Percentiles rank a stretch among this genome's conserved stretches.
Conservation (phyloP, 2,797 vertebrate genomes). For the Gouania willdenowi region DNA sequence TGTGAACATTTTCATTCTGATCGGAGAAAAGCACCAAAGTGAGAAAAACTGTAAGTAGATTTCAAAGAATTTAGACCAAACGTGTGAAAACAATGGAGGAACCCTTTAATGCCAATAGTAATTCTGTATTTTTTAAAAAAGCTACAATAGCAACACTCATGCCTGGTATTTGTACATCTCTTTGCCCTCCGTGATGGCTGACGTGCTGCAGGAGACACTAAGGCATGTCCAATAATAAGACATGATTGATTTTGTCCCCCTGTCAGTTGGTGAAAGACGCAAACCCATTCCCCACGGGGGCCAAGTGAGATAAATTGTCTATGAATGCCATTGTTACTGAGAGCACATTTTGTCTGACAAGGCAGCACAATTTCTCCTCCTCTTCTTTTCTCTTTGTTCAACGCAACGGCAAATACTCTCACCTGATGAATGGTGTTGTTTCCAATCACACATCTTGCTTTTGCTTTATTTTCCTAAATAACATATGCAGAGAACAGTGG, state of each 20-base stretch:
- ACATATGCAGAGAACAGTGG: no score
- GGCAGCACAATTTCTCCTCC: conserved; percentile 48
- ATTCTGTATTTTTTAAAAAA: no score
- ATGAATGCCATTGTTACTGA: conserved; percentile 61
- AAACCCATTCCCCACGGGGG: conserved; percentile 55
- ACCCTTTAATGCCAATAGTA: no score
- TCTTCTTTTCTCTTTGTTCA: conserved; percentile 33
- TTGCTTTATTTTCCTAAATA: conserved; percentile 25
- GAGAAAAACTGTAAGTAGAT: no score
- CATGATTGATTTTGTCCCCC: conserved; percentile 69
- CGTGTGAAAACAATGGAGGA: no score
- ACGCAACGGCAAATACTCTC: conserved; percentile 53
- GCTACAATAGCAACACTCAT: no score
- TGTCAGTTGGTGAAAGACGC: conserved; percentile 53
- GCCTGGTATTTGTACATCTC: no score
- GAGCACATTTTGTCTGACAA: conserved; percentile 67
- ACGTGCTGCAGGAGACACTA: conserved; percentile 51
- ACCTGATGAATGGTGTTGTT: conserved; percentile 59
- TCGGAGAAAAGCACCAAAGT: no score
- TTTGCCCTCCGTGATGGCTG: conserved; percentile 42
- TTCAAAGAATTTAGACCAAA: no score
- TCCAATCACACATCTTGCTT: conserved; percentile 43
- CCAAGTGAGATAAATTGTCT: conserved; percentile 57
- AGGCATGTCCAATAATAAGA: conserved; percentile 64
- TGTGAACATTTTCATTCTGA: no score